phyloP scores from a whole-genome alignment of 23 tunicate genomes.

The Diplosoma virens region DNA sequence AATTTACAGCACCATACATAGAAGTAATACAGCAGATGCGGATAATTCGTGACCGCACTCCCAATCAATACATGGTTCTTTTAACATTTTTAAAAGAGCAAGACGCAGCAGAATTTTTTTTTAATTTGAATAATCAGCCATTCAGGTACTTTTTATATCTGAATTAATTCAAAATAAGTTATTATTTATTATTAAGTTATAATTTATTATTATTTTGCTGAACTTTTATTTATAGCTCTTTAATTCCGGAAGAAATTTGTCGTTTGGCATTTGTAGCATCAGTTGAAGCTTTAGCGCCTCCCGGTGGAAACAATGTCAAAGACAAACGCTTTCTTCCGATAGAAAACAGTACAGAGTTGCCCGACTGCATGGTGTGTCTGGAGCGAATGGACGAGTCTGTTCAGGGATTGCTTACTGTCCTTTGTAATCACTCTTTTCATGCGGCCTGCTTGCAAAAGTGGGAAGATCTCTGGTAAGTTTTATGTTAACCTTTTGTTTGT shows the following conservation, averaged over 20 bases:
- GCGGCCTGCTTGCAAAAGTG: constrained; percentile 84
- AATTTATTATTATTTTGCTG: background rate
- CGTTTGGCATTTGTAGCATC: constrained; percentile 94
- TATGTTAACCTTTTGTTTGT: background rate
- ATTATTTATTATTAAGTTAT: too few relatives aligned
- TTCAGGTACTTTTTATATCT: constrained; percentile 41
- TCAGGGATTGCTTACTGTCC: constrained; percentile 79
- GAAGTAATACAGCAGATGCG: constrained; percentile 51
- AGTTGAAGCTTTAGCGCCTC: constrained; percentile 62
- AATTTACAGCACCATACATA: constrained; percentile 67
- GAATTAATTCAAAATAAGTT: background rate
- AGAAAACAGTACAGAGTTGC: constrained; percentile 75
- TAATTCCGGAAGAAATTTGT: constrained; percentile 71
- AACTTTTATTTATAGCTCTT: constrained; percentile 70
- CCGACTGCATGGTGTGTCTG: constrained; percentile 91
- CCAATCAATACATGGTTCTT: constrained; percentile 94
- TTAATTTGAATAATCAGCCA: constrained; percentile 59
- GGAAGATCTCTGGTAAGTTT: constrained; percentile 86
- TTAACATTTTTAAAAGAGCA: constrained; percentile 40
- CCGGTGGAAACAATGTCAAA: constrained; percentile 9
- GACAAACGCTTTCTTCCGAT: constrained; percentile 49
- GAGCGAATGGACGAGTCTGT: constrained; percentile 99
- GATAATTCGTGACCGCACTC: constrained; percentile 89
- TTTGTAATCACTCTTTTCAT: constrained; percentile 98
- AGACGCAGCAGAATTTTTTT: constrained; percentile 62